Evolutionary conservation across 1,140 invertebrate genomes (phyloP).

Genomic region (Panulirus ornatus): DNA sequence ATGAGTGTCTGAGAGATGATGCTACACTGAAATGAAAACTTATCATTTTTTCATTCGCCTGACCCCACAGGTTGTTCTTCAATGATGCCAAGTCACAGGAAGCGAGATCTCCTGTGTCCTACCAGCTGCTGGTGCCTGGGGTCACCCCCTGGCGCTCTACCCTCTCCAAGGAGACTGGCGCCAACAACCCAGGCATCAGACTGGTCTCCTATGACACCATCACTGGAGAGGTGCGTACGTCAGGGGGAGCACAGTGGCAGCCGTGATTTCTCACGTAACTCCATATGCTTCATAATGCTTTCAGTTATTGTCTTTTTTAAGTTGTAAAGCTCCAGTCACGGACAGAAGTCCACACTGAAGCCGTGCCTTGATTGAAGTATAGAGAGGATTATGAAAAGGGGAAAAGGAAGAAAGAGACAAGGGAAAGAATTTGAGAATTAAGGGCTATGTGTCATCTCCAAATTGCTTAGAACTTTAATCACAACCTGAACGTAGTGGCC

Average conservation of each 20-base stretch:
- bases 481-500: too few relatives aligned
- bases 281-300: not conserved
- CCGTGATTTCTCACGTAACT: not conserved
- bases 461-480: too few relatives aligned
- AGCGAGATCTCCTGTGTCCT: slow-evolving; percentile 84
- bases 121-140: slow-evolving; percentile 91
- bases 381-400: too few relatives aligned
- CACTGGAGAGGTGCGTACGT: slow-evolving; percentile 86
- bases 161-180: slow-evolving; percentile 80
- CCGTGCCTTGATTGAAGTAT: too few relatives aligned
- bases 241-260: too few relatives aligned
- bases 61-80: slow-evolving; percentile 64
- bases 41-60: too few relatives aligned
- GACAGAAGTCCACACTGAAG: too few relatives aligned
- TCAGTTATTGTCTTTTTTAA: not conserved
- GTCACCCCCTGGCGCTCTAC: slow-evolving; percentile 88
- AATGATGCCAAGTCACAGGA: not conserved
- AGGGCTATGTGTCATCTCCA: too few relatives aligned
- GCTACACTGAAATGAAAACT: too few relatives aligned
- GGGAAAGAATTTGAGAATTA: too few relatives aligned
- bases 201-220: slow-evolving; percentile 92
- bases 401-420: not conserved
- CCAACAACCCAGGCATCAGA: slow-evolving; percentile 91
- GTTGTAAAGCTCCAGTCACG: too few relatives aligned
- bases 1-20: too few relatives aligned